Percentiles rank a stretch among this genome's conserved stretches.
phyloP scores from a whole-genome alignment of 2,797 vertebrate genomes.

The Gambusia yucatana region DNA sequence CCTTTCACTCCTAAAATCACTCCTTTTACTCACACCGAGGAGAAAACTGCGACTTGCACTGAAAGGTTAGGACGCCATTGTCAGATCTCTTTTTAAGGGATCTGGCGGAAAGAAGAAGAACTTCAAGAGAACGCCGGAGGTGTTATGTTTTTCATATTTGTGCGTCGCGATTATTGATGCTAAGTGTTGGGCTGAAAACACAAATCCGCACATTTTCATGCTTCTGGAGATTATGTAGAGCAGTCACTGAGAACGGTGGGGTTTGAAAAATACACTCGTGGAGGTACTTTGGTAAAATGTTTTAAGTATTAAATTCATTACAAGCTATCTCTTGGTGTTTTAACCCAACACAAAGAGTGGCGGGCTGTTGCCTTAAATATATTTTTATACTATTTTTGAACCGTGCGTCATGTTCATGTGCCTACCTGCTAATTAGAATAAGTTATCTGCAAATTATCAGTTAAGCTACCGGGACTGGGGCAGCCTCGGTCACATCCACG shows the following conservation, averaged over 20 bases:
- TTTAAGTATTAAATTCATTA: not conserved
- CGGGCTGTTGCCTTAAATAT: slow-evolving; percentile 68
- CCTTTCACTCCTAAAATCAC: not conserved
- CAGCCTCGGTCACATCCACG: not conserved
- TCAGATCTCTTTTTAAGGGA: slow-evolving; percentile 23
- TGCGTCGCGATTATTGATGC: slow-evolving; percentile 32
- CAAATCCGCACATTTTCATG: not conserved
- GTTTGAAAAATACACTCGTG: not conserved
- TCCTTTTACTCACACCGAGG: slow-evolving; percentile 3
- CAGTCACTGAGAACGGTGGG: not conserved
- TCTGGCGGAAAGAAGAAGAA: not conserved
- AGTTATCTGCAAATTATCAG: not conserved
- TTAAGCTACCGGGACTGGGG: not conserved
- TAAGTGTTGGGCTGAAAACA: slow-evolving; percentile 33
- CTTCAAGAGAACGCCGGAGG: not conserved
- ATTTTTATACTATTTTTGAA: slow-evolving; percentile 68
- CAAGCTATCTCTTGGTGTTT: slow-evolving; percentile 9
- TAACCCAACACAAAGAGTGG: not conserved
- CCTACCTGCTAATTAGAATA: slow-evolving; percentile 32
- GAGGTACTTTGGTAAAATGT: not conserved
- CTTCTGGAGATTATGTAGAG: not conserved
- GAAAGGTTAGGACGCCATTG: not conserved
- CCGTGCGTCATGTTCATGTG: slow-evolving; percentile 54
- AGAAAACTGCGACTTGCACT: slow-evolving; percentile 27
- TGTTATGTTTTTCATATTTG: slow-evolving; percentile 25